A percentile compares a stretch with the other conserved stretches of the same genome.
These are phyloP conservation scores for Plecotus auritus DNA, from an alignment of 2,113 vertebrate species.

Conservation along the genomic window DNA sequence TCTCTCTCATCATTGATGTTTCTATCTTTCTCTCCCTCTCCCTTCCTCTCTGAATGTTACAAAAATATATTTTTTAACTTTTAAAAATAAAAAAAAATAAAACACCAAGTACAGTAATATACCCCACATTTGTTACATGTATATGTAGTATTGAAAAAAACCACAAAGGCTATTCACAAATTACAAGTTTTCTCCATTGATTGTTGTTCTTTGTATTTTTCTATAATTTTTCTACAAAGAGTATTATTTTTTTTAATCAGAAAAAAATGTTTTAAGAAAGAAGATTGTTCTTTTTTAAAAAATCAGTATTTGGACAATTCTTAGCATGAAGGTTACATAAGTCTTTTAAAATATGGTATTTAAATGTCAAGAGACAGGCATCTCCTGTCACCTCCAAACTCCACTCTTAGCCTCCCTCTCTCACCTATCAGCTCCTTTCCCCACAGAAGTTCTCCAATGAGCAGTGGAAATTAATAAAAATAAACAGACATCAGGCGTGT, in stretches of 20 bases:
- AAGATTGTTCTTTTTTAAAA: neutral
- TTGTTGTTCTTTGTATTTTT: neutral
- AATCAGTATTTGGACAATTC: neutral
- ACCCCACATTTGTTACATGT: neutral
- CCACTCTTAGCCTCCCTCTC: neutral
- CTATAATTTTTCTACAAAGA: neutral
- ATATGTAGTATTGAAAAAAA: neutral
- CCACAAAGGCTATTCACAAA: neutral
- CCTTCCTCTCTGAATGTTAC: too few relatives aligned
- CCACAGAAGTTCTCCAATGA: neutral
- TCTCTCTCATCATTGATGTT: too few relatives aligned
- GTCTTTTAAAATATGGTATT: neutral
- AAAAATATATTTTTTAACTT: too few relatives aligned
- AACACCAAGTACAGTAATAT: neutral
- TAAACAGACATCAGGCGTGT: neutral
- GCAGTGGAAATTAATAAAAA: neutral
- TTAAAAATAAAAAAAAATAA: neutral
- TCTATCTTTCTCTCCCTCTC: too few relatives aligned
- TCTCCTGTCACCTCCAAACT: neutral
- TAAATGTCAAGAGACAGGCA: neutral
- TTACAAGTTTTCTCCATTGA: neutral
- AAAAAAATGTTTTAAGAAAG: neutral
- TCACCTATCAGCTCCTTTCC: neutral
- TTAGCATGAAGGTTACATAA: neutral
- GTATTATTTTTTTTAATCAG: neutral